phyloP scores from a whole-genome alignment of 2,888 invertebrate species.

The Leptinotarsa haldemani region DNA sequence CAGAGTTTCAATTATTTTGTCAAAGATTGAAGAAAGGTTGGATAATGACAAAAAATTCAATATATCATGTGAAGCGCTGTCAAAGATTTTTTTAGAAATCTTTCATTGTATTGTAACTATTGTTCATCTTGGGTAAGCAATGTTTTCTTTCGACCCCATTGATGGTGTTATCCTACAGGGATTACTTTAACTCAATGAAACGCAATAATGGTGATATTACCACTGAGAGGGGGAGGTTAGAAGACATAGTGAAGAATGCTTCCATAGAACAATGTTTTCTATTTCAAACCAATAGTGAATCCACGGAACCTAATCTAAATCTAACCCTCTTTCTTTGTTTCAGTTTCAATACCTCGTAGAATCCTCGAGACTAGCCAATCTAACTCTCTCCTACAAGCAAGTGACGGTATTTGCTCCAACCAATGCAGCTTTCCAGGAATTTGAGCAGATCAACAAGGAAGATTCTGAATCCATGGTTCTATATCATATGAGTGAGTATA shows the following conservation, averaged over 20 bases:
- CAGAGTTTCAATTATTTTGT: not conserved
- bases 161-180: no score
- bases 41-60: no score
- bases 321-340: conserved; percentile 62
- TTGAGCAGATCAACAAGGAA: conserved; percentile 60
- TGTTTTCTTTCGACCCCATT: no score
- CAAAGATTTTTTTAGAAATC: no score
- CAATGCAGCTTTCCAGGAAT: conserved; percentile 85
- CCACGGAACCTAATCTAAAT: not conserved
- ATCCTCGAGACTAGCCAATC: conserved; percentile 78
- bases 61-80: no score
- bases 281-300: not conserved
- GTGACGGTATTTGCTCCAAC: conserved; percentile 92
- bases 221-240: no score
- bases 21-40: no score
- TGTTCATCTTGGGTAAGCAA: no score
- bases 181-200: no score
- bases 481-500: conserved; percentile 84
- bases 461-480: conserved; percentile 69
- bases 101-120: no score
- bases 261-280: not conserved
- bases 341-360: conserved; percentile 85
- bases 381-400: conserved; percentile 77
- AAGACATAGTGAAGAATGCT: no score
- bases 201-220: no score